Base-by-base conservation (phyloP, 2,888 invertebrate genomes). In the Cephus nigrinus region DNA sequence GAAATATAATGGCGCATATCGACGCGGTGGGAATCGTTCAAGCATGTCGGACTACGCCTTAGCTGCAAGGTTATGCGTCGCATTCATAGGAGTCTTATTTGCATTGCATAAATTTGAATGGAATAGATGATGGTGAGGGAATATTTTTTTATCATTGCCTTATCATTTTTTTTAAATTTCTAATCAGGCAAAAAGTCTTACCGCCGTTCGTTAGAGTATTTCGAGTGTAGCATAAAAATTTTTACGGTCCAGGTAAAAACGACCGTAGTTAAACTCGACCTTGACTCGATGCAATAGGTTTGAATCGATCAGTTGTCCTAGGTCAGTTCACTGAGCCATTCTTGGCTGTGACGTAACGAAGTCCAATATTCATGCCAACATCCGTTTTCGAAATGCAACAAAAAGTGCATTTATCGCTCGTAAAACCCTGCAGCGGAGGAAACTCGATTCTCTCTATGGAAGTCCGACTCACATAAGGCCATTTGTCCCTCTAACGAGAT, bases 11-110 rank as follows among this genome's bases (percentile, higher is more conserved):
- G 83, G 84, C 80, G 81, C 77, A 75, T 82, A 74, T 12, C 12
- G 74, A 74, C 74, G 77, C 80, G 74, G 80, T 78, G 81, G 80
- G 80, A 87, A 85, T 86, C 85, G 79, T 75, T 87, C 85, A 81
- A 81, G 85, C 87, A 85, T 86, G 81, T 84, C 87, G 84, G 84
- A 79, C 87, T 87, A 88, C 86, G 86, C 88, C 87, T 88, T 86
- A 82, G 81, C 82, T 79, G 85, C 86, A 87, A 86, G 85, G 85
- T 85, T 86, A 84, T 82, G 80, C 80, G 81, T 75, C 80, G 33
- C 30, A 33, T 34, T 71, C 23, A 11, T 34, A 33, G 5, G 3
- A 33, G 12, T 30, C 32, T 30, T 3, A 12, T 11, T 55, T 55
- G 55, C 55, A 55, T 55, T 55, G 55, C 23, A 23, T 23, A 55